phyloP scores from a whole-genome alignment of 2,797 vertebrate genomes.

The Nothura maculosa region DNA sequence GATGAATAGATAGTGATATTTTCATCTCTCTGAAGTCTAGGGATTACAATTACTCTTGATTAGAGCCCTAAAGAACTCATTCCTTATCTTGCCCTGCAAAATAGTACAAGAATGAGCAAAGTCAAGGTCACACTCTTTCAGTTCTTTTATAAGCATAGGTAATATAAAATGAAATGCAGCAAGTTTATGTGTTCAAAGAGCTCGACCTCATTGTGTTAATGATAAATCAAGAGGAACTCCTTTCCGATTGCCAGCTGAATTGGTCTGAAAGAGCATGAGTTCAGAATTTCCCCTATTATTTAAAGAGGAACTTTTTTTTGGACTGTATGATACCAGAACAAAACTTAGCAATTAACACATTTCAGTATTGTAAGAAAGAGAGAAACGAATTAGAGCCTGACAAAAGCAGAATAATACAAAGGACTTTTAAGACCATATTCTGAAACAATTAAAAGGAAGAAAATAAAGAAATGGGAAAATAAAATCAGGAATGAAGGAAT shows the following conservation, averaged over 20 bases:
- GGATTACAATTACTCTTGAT: slow-evolving; percentile 33
- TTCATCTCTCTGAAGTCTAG: not conserved
- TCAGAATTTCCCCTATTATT: not conserved
- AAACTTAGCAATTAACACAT: not conserved
- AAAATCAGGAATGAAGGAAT: not conserved
- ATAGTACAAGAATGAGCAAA: not conserved
- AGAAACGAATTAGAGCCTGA: not conserved
- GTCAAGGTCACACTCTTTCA: not conserved
- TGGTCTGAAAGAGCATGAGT: not conserved
- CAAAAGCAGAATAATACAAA: not conserved
- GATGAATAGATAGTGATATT: not conserved
- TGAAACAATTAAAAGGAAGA: not conserved
- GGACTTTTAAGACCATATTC: not conserved
- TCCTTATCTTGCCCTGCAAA: slow-evolving; percentile 20
- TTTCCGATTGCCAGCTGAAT: not conserved
- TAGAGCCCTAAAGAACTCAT: not conserved
- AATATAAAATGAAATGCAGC: not conserved
- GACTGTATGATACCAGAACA: not conserved
- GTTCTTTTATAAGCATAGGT: not conserved
- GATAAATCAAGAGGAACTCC: not conserved
- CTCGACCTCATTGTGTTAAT: not conserved
- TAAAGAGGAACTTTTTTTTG: not conserved
- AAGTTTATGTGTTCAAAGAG: not conserved
- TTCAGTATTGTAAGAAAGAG: not conserved
- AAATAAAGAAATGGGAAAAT: not conserved